Evolutionary conservation across 2,888 invertebrate species (phyloP).

Genomic region (Craniophora ligustri): DNA sequence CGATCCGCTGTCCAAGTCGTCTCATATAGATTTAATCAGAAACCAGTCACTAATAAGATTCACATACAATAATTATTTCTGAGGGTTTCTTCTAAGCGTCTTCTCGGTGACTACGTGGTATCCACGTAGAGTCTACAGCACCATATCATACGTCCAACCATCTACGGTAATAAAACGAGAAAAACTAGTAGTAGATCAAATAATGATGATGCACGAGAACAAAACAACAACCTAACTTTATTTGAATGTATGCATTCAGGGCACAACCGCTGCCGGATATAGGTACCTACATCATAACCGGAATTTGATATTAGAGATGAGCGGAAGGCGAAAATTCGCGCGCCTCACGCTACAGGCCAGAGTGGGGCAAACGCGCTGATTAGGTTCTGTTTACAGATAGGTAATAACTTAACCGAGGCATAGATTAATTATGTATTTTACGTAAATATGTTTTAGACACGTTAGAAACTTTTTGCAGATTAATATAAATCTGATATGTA

Average conservation of each 20-base stretch:
- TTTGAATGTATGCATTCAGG: slow-evolving; percentile 56
- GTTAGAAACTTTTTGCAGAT: too few relatives aligned
- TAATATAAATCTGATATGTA: not conserved
- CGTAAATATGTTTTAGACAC: too few relatives aligned
- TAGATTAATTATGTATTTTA: slow-evolving; percentile 6
- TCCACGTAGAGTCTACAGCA: not conserved
- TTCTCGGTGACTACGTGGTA: not conserved
- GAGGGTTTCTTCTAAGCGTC: too few relatives aligned
- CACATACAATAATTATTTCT: too few relatives aligned
- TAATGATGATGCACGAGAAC: slow-evolving; percentile 29
- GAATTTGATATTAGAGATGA: slow-evolving; percentile 75
- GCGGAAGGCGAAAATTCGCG: slow-evolving; percentile 75
- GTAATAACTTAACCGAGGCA: slow-evolving; percentile 20
- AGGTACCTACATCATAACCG: slow-evolving; percentile 58
- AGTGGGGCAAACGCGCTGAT: slow-evolving; percentile 48
- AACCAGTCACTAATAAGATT: too few relatives aligned
- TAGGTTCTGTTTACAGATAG: slow-evolving; percentile 28
- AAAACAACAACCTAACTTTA: slow-evolving; percentile 26
- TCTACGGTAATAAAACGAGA: too few relatives aligned
- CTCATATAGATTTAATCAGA: too few relatives aligned
- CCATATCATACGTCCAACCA: not conserved
- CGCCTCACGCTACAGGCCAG: slow-evolving; percentile 69
- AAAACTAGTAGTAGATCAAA: too few relatives aligned
- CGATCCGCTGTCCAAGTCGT: too few relatives aligned
- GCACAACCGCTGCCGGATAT: slow-evolving; percentile 60